Base-by-base conservation (phyloP, 2,888 invertebrate species). In the Diarsia brunnea region DNA sequence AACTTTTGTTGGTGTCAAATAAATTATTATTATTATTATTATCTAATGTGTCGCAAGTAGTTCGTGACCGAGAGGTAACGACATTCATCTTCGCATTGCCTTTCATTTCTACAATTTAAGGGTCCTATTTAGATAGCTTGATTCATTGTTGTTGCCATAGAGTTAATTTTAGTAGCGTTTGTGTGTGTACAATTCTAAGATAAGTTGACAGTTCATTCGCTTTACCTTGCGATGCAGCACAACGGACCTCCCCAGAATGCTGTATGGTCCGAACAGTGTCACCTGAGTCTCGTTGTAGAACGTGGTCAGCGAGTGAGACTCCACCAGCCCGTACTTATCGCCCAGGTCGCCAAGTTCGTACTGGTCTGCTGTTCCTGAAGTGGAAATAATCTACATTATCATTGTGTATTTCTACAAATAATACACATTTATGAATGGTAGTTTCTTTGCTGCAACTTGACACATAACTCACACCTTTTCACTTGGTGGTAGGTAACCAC, bases 281-380 rank as follows among this genome's bases (percentile, higher is more conserved):
- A 99, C 92, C 91, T 98, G 97, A 0, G 98, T 98, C 89, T 99
- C 99, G 89, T 98, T 98, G 92, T 97, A 98, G 69, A 93, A 91
- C 0, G 97, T 95, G 81, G 94, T 95, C 81, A 97, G 97, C 66
- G 97, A 96, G 0, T 97, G 97, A 16, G 97, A 93, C 38, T 97
- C 97, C 27, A 99, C 94, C 10, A 97, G 96, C 0, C 99, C 99
- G 92, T 98, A 98, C 94, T 99, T 99, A 1, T 98, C 98, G 88
- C 98, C 98, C 45, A 99, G 95, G 91, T 98, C 98, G 0, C 99
- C 99, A 92, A 98, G 97, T 95, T 98, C 98, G 91, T 98, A 99
- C 91, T 98, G 98, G 94, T 99, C 99, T 10, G 97, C 97, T 0
- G 98, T 98, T 24, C 99, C 99, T 92, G 92, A 0, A 77, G 8